These are phyloP conservation scores for Melolontha melolontha DNA, from an alignment of 2,888 invertebrate species.

Conservation along the genomic window DNA sequence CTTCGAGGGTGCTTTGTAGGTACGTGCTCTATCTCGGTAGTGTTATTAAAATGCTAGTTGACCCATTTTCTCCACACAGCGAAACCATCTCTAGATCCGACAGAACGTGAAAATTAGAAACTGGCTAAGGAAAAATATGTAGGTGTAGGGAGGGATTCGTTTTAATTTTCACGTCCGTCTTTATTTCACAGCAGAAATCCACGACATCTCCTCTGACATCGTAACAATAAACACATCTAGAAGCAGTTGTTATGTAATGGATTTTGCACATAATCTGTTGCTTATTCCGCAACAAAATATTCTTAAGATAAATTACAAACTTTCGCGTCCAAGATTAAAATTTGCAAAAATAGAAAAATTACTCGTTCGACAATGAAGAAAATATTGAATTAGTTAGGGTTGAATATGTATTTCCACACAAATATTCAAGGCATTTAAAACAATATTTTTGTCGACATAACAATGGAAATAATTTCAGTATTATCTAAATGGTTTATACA, in stretches of 20 bases:
- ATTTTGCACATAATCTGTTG: too few species aligned
- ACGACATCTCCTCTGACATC: background rate
- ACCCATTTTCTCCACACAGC: conserved; percentile 39
- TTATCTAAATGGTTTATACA: too few species aligned
- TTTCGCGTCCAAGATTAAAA: too few species aligned
- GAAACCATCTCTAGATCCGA: conserved; percentile 8
- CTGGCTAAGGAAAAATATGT: conserved; percentile 10
- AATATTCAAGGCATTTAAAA: too few species aligned
- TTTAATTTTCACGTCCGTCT: conserved; percentile 17
- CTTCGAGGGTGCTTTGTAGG: conserved; percentile 29
- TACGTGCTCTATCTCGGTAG: conserved; percentile 29
- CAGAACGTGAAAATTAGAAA: conserved; percentile 18
- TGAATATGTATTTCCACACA: too few species aligned
- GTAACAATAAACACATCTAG: background rate
- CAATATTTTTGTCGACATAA: too few species aligned
- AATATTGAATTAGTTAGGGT: too few species aligned
- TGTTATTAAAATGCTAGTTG: conserved; percentile 45
- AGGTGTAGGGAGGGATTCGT: conserved; percentile 21
- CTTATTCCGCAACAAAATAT: too few species aligned
- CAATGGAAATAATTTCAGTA: too few species aligned
- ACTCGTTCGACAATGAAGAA: too few species aligned
- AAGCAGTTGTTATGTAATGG: background rate
- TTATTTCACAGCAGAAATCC: background rate
- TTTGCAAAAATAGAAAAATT: too few species aligned
- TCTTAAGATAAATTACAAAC: too few species aligned